Evolutionary conservation across 2,888 invertebrate genomes (phyloP), one percentile per base, ranked within the genome.

Genomic region (Hyposoter dolosus): DNA sequence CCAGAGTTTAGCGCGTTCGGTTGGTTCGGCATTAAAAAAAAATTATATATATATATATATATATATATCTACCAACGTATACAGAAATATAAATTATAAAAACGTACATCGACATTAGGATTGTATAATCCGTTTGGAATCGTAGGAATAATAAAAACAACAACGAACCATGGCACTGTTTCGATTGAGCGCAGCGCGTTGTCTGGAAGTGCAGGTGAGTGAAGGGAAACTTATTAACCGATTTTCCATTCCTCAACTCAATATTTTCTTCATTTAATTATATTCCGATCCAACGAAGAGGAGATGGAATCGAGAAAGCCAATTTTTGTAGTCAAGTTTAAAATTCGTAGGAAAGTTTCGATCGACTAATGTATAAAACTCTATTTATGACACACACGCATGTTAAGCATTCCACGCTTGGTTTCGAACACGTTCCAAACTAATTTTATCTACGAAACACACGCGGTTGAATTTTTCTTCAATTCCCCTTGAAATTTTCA

Each of bases 191-290:
- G 90, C 92, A 76, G 92, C 91, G 89, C 93, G 93, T 86, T 93
- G 93, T 90, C 88, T 93, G 86, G 94, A 94, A 80, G 89, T 93
- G 40, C 93, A 94, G 92, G 94, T 94, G 89, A 78, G 91, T 90
- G 81, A 63, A 19, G 19, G 17, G 19, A 12, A 7, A 68, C 45
- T 12, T 28, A 56, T 72, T 43, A 47, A 56, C 45, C 53, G 15
- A 78, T 76, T 81, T 43, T 47, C 15, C 28, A 40, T 43, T 75
- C 68, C n/a, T 71, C 43, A 1, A 28, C 43, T 53, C 7, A 10
- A 43, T 56, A 53, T 79, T 71, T 32, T 23, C 23, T 19, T 23
- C 28, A 9, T 60, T 60, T 0, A 4, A 56, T 9, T 10, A 60
- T 28, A 28, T 60, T 23, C 28, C 15, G 10, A 12, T 5, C 28